Conservation (phyloP, 2,888 invertebrate species). For the Leptopilina myrica region DNA sequence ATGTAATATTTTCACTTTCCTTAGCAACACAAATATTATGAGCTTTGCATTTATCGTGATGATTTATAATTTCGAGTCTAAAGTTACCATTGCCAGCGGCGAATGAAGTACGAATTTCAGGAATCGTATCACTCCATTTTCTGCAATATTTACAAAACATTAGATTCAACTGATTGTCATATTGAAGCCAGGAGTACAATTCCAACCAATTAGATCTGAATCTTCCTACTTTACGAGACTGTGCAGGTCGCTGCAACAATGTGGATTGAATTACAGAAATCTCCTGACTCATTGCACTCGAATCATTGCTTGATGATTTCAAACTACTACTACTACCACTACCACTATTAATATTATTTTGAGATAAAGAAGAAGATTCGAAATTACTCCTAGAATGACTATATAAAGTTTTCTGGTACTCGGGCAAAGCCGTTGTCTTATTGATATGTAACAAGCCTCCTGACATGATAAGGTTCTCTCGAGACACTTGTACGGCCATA, state of each 20-base stretch:
- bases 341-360: conserved; percentile 22
- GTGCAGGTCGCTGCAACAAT: conserved; percentile 58
- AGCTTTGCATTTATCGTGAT: conserved; percentile 88
- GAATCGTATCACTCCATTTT: conserved; percentile 84
- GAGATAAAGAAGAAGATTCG: conserved; percentile 43
- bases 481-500: conserved; percentile 57
- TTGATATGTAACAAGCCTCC: conserved; percentile 66
- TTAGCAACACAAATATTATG: conserved; percentile 82
- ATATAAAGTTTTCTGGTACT: conserved; percentile 49
- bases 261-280: conserved; percentile 72
- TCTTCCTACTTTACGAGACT: conserved; percentile 80
- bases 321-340: conserved; percentile 33
- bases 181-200: conserved; percentile 85
- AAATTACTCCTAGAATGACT: conserved; percentile 46
- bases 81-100: conserved; percentile 88
- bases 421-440: conserved; percentile 58
- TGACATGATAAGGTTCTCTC: conserved; percentile 61
- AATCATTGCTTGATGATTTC: conserved; percentile 42
- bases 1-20: conserved; percentile 72
- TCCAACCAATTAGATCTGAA: conserved; percentile 84
- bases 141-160: conserved; percentile 87
- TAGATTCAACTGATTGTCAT: conserved; percentile 82
- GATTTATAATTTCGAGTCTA: conserved; percentile 87
- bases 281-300: conserved; percentile 59
- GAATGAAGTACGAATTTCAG: conserved; percentile 87